Percentiles rank a stretch among this genome's conserved stretches.
Evolutionary conservation across 2,113 vertebrate species (phyloP).

Genomic region (Ibidorhyncha struthersii): DNA sequence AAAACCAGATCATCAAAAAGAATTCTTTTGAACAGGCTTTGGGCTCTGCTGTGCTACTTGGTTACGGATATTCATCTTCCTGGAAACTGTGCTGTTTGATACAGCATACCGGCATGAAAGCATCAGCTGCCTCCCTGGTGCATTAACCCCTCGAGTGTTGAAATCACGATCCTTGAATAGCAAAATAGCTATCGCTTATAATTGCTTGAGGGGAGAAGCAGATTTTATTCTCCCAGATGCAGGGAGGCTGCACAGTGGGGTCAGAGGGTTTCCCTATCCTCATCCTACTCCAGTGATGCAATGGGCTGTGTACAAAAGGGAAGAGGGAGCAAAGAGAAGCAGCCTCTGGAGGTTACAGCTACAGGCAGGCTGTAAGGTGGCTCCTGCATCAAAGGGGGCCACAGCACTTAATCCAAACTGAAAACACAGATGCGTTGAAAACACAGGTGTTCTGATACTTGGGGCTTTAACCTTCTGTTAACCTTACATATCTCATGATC

Average conservation of each 20-base stretch:
- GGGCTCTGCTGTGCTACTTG: constrained; percentile 69
- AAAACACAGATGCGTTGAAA: not conserved
- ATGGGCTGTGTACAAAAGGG: not conserved
- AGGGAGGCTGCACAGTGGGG: not conserved
- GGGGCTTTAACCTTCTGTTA: not conserved
- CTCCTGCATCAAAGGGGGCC: not conserved
- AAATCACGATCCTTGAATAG: constrained; percentile 44
- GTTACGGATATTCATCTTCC: constrained; percentile 71
- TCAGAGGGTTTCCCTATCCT: not conserved
- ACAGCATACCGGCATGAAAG: constrained; percentile 51
- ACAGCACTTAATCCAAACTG: not conserved
- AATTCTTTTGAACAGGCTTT: constrained; percentile 72
- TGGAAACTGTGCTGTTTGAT: constrained; percentile 64
- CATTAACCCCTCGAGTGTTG: constrained; percentile 61
- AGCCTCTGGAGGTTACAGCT: not conserved
- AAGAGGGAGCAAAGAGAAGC: not conserved
- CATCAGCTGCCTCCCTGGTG: constrained; percentile 56
- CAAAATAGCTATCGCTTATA: constrained; percentile 35
- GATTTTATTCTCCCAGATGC: not conserved
- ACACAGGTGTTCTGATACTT: not conserved
- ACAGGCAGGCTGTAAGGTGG: not conserved
- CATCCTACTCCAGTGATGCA: not conserved
- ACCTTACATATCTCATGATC: not conserved
- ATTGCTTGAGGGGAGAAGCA: constrained; percentile 42
- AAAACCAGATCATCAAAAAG: constrained; percentile 72